Base-by-base conservation (phyloP, 1,140 invertebrate genomes). In the Phymastichus coffea region DNA sequence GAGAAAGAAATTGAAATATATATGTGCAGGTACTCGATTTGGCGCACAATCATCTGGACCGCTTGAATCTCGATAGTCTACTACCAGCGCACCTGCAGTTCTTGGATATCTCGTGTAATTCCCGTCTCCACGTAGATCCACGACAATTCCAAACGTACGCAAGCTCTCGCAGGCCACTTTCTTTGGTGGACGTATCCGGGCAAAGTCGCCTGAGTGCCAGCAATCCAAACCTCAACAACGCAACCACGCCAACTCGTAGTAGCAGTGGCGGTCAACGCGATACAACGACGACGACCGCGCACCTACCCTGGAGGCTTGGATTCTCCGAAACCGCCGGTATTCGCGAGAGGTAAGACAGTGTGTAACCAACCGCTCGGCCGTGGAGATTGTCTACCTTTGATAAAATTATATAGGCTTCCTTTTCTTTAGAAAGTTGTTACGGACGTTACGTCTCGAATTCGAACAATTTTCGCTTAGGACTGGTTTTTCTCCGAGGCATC, bases 251-350 rank as follows among this genome's bases (percentile, higher is more conserved):
- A 84, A 37, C 85, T 86, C 64, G 84, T 85, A 70, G 78, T 77
- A 51, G 81, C 80, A 59, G 80, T 84, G 51, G 79, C 83, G 63
- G 82, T 83, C 61, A 69, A 81, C 61, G 80, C 77, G n/a, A n/a
- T n/a, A n/a, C n/a, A n/a, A 55, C 78, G 77, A 1, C 82, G 84
- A 54, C 84, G 84, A 8, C n/a, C 38, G 38, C 6, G 4, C 58
- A 61, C 12, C 48, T 62, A 2, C 86, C 87, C 1, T 93, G 90
- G 91, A 83, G 81, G 28, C 80, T 91, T n/a, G 90, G 91, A 41
- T 93, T 93, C 77, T 90, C 90, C 1, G 90, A 93, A 80, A 88
- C 90, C n/a, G 84, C 90, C 1, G 90, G 90, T 33, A 85, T 84
- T 59, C 82, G 83, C 63, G 83, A 88, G 67, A 86, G 74, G 81